Percentiles rank a stretch among this genome's conserved stretches.
These are phyloP conservation scores for Chionodraco myersi DNA, from an alignment of 2,113 vertebrate species.

Conservation along the genomic window DNA sequence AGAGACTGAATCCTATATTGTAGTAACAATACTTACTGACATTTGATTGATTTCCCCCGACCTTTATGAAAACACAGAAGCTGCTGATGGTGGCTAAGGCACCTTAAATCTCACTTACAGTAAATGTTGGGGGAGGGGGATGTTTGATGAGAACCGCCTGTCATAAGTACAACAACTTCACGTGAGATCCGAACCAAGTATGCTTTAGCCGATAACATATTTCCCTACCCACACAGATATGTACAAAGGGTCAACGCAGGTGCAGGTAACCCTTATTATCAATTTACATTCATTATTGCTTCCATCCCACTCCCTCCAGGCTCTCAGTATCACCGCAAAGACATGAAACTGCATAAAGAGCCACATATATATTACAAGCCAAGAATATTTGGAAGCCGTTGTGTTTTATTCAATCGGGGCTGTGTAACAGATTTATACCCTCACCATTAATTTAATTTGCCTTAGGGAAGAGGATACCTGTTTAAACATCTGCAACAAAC, in stretches of 20 bases:
- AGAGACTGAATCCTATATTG: neutral
- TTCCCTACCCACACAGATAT: neutral
- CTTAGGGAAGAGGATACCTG: constrained; percentile 39
- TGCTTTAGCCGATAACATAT: neutral
- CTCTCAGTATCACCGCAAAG: neutral
- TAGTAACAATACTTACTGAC: neutral
- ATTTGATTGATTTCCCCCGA: constrained; percentile 30
- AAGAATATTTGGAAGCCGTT: constrained; percentile 26
- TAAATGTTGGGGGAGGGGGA: constrained; percentile 18
- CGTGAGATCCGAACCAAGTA: neutral
- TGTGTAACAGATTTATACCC: constrained; percentile 70
- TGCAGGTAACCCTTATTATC: constrained; percentile 11
- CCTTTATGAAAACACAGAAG: constrained; percentile 1
- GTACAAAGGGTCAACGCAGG: neutral
- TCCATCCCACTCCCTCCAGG: constrained; percentile 6
- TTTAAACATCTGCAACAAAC: constrained; percentile 56
- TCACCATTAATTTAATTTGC: constrained; percentile 62
- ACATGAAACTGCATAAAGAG: constrained; percentile 15
- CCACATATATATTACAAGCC: constrained; percentile 4
- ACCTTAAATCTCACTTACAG: constrained; percentile 37
- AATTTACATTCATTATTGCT: constrained; percentile 4
- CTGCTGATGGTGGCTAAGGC: constrained; percentile 16
- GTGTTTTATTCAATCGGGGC: constrained; percentile 55
- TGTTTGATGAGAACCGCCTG: constrained; percentile 25
- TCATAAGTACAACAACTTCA: constrained; percentile 19